These are phyloP conservation scores for Rhyacichthys aspro DNA, from an alignment of 2,797 vertebrate species.

Conservation along the genomic window DNA sequence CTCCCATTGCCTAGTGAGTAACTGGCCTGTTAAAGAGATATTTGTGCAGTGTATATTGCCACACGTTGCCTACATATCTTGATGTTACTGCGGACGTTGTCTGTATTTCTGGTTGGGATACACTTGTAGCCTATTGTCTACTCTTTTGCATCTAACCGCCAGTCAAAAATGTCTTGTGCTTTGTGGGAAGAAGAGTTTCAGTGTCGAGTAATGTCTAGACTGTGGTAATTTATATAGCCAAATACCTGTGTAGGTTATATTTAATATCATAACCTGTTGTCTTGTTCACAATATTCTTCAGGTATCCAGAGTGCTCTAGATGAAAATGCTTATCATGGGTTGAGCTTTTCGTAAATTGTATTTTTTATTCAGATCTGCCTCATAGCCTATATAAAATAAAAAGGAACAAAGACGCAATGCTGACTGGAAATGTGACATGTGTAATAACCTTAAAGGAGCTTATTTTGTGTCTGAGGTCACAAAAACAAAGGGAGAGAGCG, in stretches of 20 bases:
- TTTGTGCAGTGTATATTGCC: conserved; percentile 39
- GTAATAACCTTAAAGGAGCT: background rate
- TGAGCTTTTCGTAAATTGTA: conserved; percentile 54
- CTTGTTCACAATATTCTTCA: conserved; percentile 53
- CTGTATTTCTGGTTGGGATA: conserved; percentile 50
- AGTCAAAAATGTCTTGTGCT: conserved; percentile 56
- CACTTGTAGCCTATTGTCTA: conserved; percentile 53
- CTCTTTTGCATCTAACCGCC: conserved; percentile 40
- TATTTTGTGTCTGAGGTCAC: conserved; percentile 31
- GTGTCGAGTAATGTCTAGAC: conserved; percentile 55
- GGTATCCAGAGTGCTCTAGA: conserved; percentile 41
- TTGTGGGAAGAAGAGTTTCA: conserved; percentile 46
- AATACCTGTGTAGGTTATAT: conserved; percentile 56
- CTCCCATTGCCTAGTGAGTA: background rate
- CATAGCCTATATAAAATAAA: conserved; percentile 73
- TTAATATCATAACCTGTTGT: conserved; percentile 58
- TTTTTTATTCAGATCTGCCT: conserved; percentile 67
- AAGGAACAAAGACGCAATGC: conserved; percentile 27
- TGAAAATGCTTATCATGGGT: conserved; percentile 41
- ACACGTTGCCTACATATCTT: conserved; percentile 66
- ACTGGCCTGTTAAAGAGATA: conserved; percentile 45
- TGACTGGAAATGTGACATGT: conserved; percentile 26
- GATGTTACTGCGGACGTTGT: conserved; percentile 48
- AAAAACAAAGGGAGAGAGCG: conserved; percentile 46
- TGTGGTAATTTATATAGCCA: conserved; percentile 41